Evolutionary conservation across 2,113 vertebrate genomes (phyloP), one percentile per base, ranked within the genome.

Genomic region (Cyanoliseus patagonus): DNA sequence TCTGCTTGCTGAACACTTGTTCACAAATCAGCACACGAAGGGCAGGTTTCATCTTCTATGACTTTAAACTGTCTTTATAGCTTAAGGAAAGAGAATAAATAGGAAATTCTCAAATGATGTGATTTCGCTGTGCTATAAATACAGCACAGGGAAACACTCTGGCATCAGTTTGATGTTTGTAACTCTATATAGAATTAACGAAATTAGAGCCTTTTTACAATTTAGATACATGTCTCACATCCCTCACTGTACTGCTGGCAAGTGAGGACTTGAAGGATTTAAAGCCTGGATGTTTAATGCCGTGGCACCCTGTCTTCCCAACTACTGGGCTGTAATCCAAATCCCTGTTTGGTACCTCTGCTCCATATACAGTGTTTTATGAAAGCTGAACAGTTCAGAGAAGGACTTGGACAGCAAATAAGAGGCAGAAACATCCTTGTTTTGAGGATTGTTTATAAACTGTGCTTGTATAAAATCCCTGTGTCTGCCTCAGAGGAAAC

Each of bases 91-190:
- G 44, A 63, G 37, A 66, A 47, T 51, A 69, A 61, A 55, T 19
- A 64, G 51, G 75, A 75, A 67, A 10, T 53, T 67, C 64, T 70
- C 61, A 30, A 30, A 44, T 57, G 2, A 59, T 1, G 0, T 8
- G 5, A 37, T 84, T 94, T 75, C 28, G 7, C 17, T 15, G 1
- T n/a, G 33, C 49, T 53, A 5, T 47, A 81, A 70, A n/a, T 44
- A 68, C 0, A 5, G 14, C 25, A 47, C 0, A 1, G 47, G 17
- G 22, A 20, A 64, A 69, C 20, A n/a, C 27, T 77, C 31, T 4
- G 72, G 52, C 14, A 55, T n/a, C 22, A 37, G 7, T 8, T 31
- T 74, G 19, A 13, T 44, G 22, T 15, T 80, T 74, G n/a, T 37
- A 4, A n/a, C 73, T 78, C 51, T 44, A 3, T 37, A 5, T 2